Base-by-base conservation (phyloP, 1,140 invertebrate species). In the Bombus sibiricus region DNA sequence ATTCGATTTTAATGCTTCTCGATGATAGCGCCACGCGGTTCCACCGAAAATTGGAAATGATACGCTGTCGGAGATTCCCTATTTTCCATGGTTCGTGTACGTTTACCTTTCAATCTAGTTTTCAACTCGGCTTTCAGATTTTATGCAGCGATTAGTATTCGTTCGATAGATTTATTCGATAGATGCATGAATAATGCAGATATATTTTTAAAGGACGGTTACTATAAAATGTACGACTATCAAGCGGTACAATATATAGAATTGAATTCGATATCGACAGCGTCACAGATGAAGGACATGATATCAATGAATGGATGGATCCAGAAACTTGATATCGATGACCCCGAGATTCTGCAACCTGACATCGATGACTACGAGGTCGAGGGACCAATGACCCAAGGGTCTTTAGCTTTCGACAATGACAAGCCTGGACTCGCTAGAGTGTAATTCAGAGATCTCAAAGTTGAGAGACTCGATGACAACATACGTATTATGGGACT, bases 261-360 rank as follows among this genome's bases (percentile, higher is more conserved):
- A 78, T 64, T 66, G 59, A 64, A 66, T 43, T 25, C 28, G 43
- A 66, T 66, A 43, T 43, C 62, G 75, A 62, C 28, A 43, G 9
- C 28, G 39, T 64, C 75, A n/a, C 34, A 25, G 59, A 78, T 25
- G 28, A 66, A 22, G 8, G 32, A 57, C 10, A 28, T 5, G 34
- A 74, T 62, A 77, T 41, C 37, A n/a, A 62, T 32, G 57, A 77
- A 28, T 64, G 32, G 47, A 78, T 43, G 76, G 39, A 32, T 25
- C 39, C 4, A 43, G 39, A 32, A 62, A 12, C 28, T 37, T 59
- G 39, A 78, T 64, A 78, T 64, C n/a, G 59, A 41, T 10, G 37
- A 64, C 75, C 75, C 64, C 18, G 39, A 37, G 28, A 39, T 41
- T 41, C 25, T 62, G 37, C 10, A 41, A 64, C 1, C n/a, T 18